Evolutionary conservation across 2,797 vertebrate species (phyloP).

Genomic region (Nyctalus aviator): DNA sequence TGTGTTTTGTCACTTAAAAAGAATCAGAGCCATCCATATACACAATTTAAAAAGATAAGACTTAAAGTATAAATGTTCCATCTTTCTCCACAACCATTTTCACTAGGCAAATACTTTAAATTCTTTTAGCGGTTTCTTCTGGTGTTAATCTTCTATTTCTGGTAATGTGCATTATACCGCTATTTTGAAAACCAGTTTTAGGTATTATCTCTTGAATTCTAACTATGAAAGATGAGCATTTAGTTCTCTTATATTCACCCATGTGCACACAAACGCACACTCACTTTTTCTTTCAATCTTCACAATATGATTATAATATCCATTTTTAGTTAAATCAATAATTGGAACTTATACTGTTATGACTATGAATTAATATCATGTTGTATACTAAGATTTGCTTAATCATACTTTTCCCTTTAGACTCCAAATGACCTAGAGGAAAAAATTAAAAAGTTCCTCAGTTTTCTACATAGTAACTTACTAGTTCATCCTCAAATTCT

Average conservation of each 20-base stretch:
- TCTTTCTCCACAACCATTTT: slow-evolving; percentile 3
- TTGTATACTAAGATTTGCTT: not conserved
- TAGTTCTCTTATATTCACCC: not conserved
- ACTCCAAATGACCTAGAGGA: not conserved
- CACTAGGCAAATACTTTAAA: slow-evolving; percentile 50
- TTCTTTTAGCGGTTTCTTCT: slow-evolving; percentile 47
- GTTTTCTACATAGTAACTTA: slow-evolving; percentile 53
- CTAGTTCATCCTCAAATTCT: slow-evolving; percentile 28
- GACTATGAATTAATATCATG: not conserved
- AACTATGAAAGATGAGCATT: slow-evolving; percentile 19
- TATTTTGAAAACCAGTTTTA: slow-evolving; percentile 48
- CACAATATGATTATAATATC: not conserved
- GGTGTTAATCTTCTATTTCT: slow-evolving; percentile 53
- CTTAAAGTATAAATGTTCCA: not conserved
- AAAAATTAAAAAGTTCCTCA: not conserved
- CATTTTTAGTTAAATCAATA: slow-evolving; percentile 16
- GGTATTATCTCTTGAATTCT: slow-evolving; percentile 22
- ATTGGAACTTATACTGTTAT: not conserved
- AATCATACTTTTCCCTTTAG: not conserved
- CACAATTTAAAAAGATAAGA: not conserved
- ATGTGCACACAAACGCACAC: not conserved
- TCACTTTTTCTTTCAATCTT: slow-evolving; percentile 19
- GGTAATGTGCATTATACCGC: not conserved
- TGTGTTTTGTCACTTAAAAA: not conserved
- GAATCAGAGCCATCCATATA: not conserved